A percentile compares a stretch with the other conserved stretches of the same genome.
Conservation (phyloP, 2,113 vertebrate genomes). For the Eptesicus fuscus region DNA sequence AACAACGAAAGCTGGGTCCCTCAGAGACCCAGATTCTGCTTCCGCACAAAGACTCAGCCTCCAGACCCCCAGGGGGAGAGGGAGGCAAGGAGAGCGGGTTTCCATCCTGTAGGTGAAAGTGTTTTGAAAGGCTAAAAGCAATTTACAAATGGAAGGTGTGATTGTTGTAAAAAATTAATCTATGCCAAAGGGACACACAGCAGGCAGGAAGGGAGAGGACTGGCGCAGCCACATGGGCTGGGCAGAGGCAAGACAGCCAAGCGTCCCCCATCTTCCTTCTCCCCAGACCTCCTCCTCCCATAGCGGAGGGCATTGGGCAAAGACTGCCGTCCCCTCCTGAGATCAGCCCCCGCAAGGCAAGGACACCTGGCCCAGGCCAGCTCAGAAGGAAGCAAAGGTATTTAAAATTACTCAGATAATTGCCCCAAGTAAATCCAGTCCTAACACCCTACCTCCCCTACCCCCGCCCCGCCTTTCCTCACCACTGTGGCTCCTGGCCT, state of each 20-base stretch:
- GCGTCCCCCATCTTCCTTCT: fast-evolving
- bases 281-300: no score
- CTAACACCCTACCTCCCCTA: neutral
- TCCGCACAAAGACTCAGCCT: neutral
- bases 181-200: neutral
- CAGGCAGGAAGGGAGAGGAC: neutral
- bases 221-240: neutral
- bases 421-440: neutral
- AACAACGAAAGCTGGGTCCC: neutral
- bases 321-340: neutral
- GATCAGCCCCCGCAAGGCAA: neutral
- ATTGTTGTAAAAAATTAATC: neutral
- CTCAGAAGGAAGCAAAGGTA: neutral
- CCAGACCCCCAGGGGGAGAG: neutral
- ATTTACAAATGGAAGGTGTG: neutral
- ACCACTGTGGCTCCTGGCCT: neutral
- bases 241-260: neutral
- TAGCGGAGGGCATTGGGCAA: neutral
- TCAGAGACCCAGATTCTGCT: neutral
- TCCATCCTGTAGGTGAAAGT: neutral
- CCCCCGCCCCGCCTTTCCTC: neutral
- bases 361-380: neutral
- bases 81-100: neutral
- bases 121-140: neutral
- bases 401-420: neutral